Evolutionary conservation across 2,888 invertebrate genomes (phyloP).

Genomic region (Anoncus sp.): DNA sequence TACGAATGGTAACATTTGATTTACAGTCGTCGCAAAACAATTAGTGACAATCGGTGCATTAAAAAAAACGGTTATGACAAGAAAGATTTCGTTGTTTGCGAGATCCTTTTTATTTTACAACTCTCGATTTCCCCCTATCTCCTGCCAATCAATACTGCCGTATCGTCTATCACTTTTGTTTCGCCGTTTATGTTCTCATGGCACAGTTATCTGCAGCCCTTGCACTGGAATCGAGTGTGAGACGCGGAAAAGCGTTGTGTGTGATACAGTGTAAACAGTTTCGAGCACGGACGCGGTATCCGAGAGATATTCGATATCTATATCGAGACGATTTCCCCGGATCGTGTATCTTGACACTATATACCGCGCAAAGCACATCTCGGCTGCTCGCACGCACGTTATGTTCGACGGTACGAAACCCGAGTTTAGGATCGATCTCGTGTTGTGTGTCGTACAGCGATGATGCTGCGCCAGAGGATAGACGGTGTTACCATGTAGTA

Average conservation of each 20-base stretch:
- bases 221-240: slow-evolving; percentile 2
- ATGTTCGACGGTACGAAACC: slow-evolving; percentile 10
- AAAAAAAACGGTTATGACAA: slow-evolving; percentile 21
- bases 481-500: slow-evolving; percentile 1
- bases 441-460: slow-evolving; percentile 77
- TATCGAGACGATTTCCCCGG: slow-evolving; percentile 64
- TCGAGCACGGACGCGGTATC: slow-evolving; percentile 61
- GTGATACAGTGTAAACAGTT: slow-evolving; percentile 61
- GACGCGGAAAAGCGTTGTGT: slow-evolving; percentile 20
- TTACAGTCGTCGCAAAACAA: too few species aligned
- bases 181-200: slow-evolving; percentile 9
- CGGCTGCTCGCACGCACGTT: slow-evolving; percentile 27
- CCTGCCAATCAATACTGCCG: too few species aligned
- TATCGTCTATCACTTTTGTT: too few species aligned
- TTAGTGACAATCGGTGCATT: background rate
- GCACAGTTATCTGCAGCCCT: slow-evolving; percentile 16
- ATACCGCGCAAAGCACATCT: slow-evolving; percentile 38
- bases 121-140: too few species aligned
- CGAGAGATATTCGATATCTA: slow-evolving; percentile 70
- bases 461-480: slow-evolving; percentile 27
- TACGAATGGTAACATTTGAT: too few species aligned
- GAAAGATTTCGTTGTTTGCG: background rate
- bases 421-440: slow-evolving; percentile 61
- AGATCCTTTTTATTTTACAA: too few species aligned
- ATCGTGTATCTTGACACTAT: slow-evolving; percentile 65